These are phyloP conservation scores for Aleiodes alternator DNA, from an alignment of 2,888 invertebrate species.

Conservation along the genomic window DNA sequence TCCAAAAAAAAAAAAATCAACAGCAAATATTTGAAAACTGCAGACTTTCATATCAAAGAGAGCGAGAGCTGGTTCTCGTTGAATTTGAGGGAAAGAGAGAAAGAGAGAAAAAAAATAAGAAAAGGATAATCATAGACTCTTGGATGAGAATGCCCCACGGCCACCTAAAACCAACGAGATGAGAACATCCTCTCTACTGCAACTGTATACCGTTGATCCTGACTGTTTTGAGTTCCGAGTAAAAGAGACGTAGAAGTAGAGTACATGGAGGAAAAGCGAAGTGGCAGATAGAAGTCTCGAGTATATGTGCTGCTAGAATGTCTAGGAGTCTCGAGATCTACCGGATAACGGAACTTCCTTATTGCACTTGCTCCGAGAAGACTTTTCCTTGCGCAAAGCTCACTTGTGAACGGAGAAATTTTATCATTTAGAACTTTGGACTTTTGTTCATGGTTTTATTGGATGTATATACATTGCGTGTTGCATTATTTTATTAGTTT, in stretches of 20 bases:
- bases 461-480: constrained; percentile 1
- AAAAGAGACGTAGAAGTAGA: constrained; percentile 30
- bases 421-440: constrained; percentile 31
- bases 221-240: constrained; percentile 33
- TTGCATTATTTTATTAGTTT: neutral
- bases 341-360: constrained; percentile 46
- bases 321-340: constrained; percentile 36
- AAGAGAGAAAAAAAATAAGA: neutral
- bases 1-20: no score
- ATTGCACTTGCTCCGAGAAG: constrained; percentile 41
- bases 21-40: no score
- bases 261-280: constrained; percentile 14
- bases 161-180: constrained; percentile 25
- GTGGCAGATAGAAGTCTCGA: constrained; percentile 11
- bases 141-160: constrained; percentile 16
- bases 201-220: constrained; percentile 29
- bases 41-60: no score
- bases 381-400: constrained; percentile 24
- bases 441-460: neutral
- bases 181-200: constrained; percentile 34
- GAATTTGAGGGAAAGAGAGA: neutral
- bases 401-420: constrained; percentile 18
- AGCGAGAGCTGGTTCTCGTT: neutral
- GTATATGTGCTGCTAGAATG: constrained; percentile 21
- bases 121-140: constrained; percentile 20